Conservation (phyloP, 2,888 invertebrate genomes). For the Parnassius orleans region DNA sequence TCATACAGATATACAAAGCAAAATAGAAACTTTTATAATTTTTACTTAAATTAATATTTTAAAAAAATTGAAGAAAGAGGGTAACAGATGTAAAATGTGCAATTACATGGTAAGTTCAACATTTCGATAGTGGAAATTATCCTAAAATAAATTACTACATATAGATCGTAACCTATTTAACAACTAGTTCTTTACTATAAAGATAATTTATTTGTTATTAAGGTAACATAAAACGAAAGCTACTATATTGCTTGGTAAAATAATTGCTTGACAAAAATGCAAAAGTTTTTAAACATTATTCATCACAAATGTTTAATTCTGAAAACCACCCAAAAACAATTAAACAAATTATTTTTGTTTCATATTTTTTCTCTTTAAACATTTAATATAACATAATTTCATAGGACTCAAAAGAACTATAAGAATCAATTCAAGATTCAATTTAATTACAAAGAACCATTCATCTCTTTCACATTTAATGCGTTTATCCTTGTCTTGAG, state of each 20-base stretch:
- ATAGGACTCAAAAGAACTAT: no score
- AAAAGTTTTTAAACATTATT: not conserved
- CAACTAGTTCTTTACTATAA: not conserved
- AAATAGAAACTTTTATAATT: not conserved
- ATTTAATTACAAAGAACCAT: constrained; percentile 41
- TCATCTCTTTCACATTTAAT: constrained; percentile 46
- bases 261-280: constrained; percentile 1
- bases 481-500: constrained; percentile 50
- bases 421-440: not conserved
- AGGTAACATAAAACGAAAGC: not conserved
- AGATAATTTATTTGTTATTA: not conserved
- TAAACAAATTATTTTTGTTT: no score
- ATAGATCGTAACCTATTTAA: constrained; percentile 17
- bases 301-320: no score
- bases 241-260: constrained; percentile 4
- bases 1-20: constrained; percentile 4
- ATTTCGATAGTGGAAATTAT: constrained; percentile 2
- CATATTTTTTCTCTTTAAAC: no score
- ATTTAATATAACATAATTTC: no score
- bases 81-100: not conserved
- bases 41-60: not conserved
- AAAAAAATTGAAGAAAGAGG: not conserved
- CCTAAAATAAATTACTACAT: constrained; percentile 30
- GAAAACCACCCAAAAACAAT: no score
- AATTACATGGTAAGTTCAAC: no score